Evolutionary conservation across 2,888 invertebrate species (phyloP).

Genomic region (Oscheius sp.): DNA sequence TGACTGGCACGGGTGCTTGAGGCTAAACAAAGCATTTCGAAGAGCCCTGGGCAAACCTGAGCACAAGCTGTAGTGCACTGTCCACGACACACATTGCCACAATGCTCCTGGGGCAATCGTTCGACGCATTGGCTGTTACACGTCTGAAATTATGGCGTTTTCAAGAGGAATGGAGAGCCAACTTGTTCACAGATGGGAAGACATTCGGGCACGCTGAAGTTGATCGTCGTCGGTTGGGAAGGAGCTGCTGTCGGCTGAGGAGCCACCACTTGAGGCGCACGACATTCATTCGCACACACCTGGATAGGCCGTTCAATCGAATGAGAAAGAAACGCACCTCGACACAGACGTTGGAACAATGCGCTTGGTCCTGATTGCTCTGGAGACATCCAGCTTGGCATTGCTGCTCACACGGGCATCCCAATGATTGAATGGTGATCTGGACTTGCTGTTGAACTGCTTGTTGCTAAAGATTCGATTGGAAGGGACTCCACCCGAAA

Average conservation of each 20-base stretch:
- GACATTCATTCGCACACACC: conserved; percentile 48
- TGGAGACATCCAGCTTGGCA: conserved; percentile 47
- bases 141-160: conserved; percentile 23
- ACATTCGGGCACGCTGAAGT: conserved; percentile 52
- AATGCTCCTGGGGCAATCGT: conserved; percentile 50
- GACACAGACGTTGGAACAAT: conserved; percentile 41
- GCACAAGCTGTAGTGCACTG: conserved; percentile 45
- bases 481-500: not conserved
- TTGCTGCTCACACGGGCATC: conserved; percentile 45
- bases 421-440: conserved; percentile 17
- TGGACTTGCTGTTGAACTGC: not conserved
- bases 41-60: not conserved
- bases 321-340: conserved; percentile 26
- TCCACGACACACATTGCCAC: conserved; percentile 41
- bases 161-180: not conserved
- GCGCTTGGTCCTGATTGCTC: conserved; percentile 38
- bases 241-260: not conserved
- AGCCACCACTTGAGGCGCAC: conserved; percentile 23
- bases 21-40: conserved; percentile 18
- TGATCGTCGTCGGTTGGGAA: conserved; percentile 34
- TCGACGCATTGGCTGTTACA: conserved; percentile 55
- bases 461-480: conserved; percentile 5
- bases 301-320: not conserved
- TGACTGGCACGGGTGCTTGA: conserved; percentile 15
- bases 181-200: conserved; percentile 53